Percentiles rank a stretch among this genome's conserved stretches.
Conservation (phyloP, 2,888 invertebrate species). For the Luffia ferchaultella region DNA sequence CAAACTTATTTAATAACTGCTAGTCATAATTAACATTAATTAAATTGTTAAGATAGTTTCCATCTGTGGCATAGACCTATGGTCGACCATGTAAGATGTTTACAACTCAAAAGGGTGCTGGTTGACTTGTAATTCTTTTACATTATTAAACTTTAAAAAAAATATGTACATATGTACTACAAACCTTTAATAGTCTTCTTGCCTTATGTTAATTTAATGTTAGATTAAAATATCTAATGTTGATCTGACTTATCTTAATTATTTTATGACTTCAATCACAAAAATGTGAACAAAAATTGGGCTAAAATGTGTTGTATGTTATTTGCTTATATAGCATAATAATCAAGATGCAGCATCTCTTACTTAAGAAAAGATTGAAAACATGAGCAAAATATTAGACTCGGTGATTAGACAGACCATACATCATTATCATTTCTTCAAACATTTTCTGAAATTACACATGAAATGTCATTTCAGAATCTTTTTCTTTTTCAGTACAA, state of each 20-base stretch:
- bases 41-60: neutral
- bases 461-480: no score
- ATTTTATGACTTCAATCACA: no score
- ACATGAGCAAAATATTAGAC: no score
- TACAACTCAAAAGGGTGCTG: conserved; percentile 32
- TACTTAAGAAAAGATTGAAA: no score
- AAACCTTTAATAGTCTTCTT: neutral
- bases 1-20: conserved; percentile 60
- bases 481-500: no score
- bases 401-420: no score
- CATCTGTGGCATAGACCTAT: neutral
- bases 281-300: no score
- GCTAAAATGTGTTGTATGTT: no score
- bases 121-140: conserved; percentile 18
- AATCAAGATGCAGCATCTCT: no score
- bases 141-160: neutral
- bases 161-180: neutral
- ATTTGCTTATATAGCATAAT: no score
- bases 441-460: no score
- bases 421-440: no score
- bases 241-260: neutral
- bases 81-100: conserved; percentile 2
- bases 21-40: conserved; percentile 56
- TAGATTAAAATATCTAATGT: neutral
- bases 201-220: neutral